Evolutionary conservation across 92 coral and sea anemone species (phyloP), one percentile per base, ranked within the genome.

Genomic region (Siderastrea siderea): DNA sequence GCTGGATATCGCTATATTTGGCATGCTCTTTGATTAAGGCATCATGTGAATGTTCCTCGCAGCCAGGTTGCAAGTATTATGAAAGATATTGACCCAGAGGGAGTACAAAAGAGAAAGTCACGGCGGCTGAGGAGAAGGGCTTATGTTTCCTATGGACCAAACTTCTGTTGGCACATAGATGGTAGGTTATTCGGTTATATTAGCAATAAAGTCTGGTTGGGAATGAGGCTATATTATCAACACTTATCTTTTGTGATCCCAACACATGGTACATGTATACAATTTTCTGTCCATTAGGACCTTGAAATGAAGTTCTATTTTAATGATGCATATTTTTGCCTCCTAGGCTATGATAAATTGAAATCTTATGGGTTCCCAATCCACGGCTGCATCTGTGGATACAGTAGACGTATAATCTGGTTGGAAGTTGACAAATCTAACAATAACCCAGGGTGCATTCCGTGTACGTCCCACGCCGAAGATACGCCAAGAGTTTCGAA

Each of bases 91-190:
- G 93, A 90, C 68, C 93, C 93, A 68, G 71, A 45, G 10, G 91
- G 85, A 48, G 94, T 87, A 48, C 48, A 86, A 49, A 89, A 91
- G 51, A 91, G 94, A 86, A 83, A 81, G 68, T 46, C 70, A 47
- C 77, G 88, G 71, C 85, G 88, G 59, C 91, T 91, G 6, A 77
- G 38, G 38, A 75, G 91, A 77, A 82, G 91, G 69, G 76, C 76
- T 46, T 91, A 91, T 82, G 76, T 87, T 45, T 83, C 92, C 16
- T 49, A 80, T 9, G 94, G 94, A 59, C 91, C 94, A 62, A 91
- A 91, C 85, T 91, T 91, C 68, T 91, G 91, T 83, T 91, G 91
- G 94, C 89, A 86, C 79, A 45, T 90, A 50, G 87, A 86, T 62
- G 93, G 93, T 90, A 50, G 60, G 46, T 49, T n/a, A 71, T 47